phyloP scores from a whole-genome alignment of 2,113 vertebrate species.

The Syngnathus typhle region DNA sequence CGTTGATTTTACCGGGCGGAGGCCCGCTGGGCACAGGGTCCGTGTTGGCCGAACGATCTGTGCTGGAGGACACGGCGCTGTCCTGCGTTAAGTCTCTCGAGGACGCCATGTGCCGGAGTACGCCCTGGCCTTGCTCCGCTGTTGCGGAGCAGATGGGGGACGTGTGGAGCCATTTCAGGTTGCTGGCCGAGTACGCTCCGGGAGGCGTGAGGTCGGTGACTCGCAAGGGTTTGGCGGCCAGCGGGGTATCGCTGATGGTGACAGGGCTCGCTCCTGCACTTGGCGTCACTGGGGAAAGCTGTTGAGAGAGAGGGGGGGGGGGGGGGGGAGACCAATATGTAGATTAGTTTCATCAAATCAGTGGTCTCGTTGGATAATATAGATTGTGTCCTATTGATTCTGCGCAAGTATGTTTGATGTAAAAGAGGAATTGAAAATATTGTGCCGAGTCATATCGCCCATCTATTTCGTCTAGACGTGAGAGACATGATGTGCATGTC shows the following conservation, averaged over 20 bases:
- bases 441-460: not conserved
- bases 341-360: not conserved
- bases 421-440: not conserved
- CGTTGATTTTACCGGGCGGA: slow-evolving; percentile 70
- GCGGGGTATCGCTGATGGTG: slow-evolving; percentile 35
- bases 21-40: slow-evolving; percentile 51
- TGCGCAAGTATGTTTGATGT: not conserved
- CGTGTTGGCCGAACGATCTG: slow-evolving; percentile 56
- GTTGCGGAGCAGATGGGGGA: slow-evolving; percentile 71
- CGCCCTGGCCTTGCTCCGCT: slow-evolving; percentile 57
- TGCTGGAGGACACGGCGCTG: slow-evolving; percentile 74
- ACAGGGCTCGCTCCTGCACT: slow-evolving; percentile 32
- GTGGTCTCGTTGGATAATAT: not conserved
- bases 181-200: slow-evolving; percentile 64
- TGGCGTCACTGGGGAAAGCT: slow-evolving; percentile 55
- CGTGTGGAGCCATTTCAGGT: slow-evolving; percentile 74
- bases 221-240: slow-evolving; percentile 51
- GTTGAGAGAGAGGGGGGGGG: slow-evolving; percentile 7
- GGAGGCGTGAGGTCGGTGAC: slow-evolving; percentile 63
- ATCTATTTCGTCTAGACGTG: not conserved
- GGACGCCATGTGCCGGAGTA: slow-evolving; percentile 51
- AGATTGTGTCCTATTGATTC: not conserved
- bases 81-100: slow-evolving; percentile 68
- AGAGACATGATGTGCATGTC: not conserved
- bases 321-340: not conserved